Evolutionary conservation across 1,140 invertebrate species (phyloP).

Genomic region (Drosophila repleta): DNA sequence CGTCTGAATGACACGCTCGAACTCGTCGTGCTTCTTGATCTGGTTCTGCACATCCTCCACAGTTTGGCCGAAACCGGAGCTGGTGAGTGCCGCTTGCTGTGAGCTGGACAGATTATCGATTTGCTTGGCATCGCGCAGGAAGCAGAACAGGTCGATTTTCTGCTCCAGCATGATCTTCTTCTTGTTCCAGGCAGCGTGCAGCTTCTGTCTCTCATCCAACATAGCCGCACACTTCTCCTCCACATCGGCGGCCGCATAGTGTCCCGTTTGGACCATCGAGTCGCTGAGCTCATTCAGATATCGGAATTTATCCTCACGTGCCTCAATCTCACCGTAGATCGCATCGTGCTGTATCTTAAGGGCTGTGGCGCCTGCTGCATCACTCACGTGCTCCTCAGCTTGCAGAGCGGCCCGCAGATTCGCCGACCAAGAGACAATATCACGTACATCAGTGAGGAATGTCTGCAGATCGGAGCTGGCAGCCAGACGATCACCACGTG

Average conservation of each 20-base stretch:
- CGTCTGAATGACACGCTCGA: constrained; percentile 92
- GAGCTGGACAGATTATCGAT: constrained; percentile 94
- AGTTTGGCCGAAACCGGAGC: constrained; percentile 86
- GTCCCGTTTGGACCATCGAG: constrained; percentile 93
- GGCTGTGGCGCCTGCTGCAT: constrained; percentile 93
- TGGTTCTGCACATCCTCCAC: constrained; percentile 94
- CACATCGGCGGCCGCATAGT: constrained; percentile 92
- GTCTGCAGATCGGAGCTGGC: constrained; percentile 95
- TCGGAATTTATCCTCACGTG: constrained; percentile 94
- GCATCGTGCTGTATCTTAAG: constrained; percentile 96
- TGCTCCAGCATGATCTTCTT: constrained; percentile 97
- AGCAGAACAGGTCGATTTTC: constrained; percentile 96
- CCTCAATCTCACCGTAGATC: constrained; percentile 97
- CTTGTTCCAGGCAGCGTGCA: constrained; percentile 94
- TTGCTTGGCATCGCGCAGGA: constrained; percentile 97
- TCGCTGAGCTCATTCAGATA: constrained; percentile 91
- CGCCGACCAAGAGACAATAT: constrained; percentile 95
- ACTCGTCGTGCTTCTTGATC: constrained; percentile 96
- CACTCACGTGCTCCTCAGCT: constrained; percentile 92
- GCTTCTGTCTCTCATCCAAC: constrained; percentile 90
- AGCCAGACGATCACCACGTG: constrained; percentile 91
- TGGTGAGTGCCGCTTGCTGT: constrained; percentile 91
- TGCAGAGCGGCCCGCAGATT: constrained; percentile 91
- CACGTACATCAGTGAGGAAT: constrained; percentile 92
- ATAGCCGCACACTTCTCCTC: constrained; percentile 91